Evolutionary conservation across 1,140 invertebrate genomes (phyloP), one percentile per base, ranked within the genome.

Genomic region (Tetraneura akinire): DNA sequence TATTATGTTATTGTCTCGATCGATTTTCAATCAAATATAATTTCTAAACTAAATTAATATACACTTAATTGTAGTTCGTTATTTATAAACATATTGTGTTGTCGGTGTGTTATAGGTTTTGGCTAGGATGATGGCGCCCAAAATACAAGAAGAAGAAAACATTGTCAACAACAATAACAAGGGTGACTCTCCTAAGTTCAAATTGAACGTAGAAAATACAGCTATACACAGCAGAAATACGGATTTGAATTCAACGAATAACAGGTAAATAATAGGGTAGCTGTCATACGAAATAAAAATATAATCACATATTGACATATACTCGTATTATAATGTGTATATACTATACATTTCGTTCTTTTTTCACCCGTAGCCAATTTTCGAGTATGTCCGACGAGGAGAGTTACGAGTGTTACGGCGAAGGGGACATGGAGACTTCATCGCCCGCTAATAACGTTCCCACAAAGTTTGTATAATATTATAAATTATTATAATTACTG

Each of bases 401-500:
- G 84, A 90, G 89, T 83, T 91, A 88, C 84, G 90, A 91, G 84
- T 90, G 90, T 83, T 90, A 89, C 82, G 89, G 89, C 4, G 90
- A 90, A 83, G 89, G 87, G 62, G 88, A 84, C 32, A 83, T 83
- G 81, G 84, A 84, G 49, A 83, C 83, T 53, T 82, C 81, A 14
- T 80, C 80, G 2, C 81, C 81, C 11, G 11, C 42, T 8, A 64
- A 57, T 16, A 66, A 66, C 37, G 66, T 64, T 23, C 45, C 47
- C 18, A 49, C 37, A 45, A 80, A 70, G 62, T 80, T 29, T 26
- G 80, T 80, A 42, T 70, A 29, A n/a, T n/a, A n/a, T n/a, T n/a
- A n/a, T n/a, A n/a, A n/a, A n/a, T n/a, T n/a, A n/a, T n/a, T n/a
- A n/a, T n/a, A n/a, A n/a, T n/a, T n/a, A n/a, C n/a, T n/a, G n/a